Percentiles rank a stretch among this genome's conserved stretches.
These are phyloP conservation scores for Cyanistes caeruleus DNA, from an alignment of 2,113 vertebrate species.

Conservation along the genomic window DNA sequence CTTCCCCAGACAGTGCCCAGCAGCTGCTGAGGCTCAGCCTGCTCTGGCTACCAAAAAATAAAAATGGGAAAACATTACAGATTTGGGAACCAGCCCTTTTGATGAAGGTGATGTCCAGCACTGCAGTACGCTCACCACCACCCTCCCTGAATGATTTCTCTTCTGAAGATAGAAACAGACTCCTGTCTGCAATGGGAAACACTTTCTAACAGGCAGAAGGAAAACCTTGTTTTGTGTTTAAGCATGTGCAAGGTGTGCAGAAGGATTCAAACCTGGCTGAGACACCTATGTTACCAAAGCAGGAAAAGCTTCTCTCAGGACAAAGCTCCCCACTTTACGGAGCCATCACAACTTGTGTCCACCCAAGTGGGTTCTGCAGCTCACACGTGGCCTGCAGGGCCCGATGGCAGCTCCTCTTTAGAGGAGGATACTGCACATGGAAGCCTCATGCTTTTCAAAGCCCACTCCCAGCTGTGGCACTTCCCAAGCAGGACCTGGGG, in stretches of 20 bases:
- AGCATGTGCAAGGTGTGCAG: neutral
- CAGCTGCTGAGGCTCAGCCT: neutral
- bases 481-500: neutral
- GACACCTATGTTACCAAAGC: too few species aligned
- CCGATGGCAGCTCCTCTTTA: neutral
- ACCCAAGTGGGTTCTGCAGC: accelerated
- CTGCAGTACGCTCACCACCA: neutral
- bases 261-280: neutral
- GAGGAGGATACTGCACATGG: neutral
- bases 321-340: neutral
- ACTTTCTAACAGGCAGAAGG: neutral
- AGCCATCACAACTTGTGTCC: neutral
- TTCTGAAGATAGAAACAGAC: neutral
- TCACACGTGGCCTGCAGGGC: neutral
- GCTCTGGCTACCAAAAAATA: neutral
- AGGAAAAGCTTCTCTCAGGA: neutral
- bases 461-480: neutral
- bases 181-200: neutral
- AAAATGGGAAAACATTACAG: neutral
- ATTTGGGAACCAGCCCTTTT: neutral
- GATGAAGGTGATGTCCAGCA: neutral
- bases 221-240: neutral
- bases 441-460: neutral
- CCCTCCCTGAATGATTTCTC: neutral
- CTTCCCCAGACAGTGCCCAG: neutral